These are phyloP conservation scores for Synanceia verrucosa DNA, from an alignment of 2,797 vertebrate species.

Conservation along the genomic window DNA sequence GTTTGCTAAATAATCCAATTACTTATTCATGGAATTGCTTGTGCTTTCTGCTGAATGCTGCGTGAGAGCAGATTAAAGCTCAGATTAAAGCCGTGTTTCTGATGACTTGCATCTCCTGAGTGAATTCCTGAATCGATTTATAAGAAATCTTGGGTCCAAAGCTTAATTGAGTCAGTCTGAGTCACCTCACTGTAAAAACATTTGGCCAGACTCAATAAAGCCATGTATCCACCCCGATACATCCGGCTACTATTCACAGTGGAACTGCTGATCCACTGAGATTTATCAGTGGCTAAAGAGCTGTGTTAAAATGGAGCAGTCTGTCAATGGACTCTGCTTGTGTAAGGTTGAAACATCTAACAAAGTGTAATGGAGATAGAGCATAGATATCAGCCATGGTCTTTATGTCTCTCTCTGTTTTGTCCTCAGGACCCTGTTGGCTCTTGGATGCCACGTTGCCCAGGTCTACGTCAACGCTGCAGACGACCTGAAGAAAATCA, in stretches of 20 bases:
- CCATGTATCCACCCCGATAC: background rate
- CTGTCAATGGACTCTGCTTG: constrained; percentile 5
- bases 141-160: constrained; percentile 28
- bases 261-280: constrained; percentile 9
- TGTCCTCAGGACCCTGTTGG: constrained; percentile 90
- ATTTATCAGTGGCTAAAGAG: constrained; percentile 38
- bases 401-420: background rate
- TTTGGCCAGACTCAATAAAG: constrained; percentile 42
- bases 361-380: constrained; percentile 7
- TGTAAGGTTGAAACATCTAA: background rate
- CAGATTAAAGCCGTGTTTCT: constrained; percentile 57
- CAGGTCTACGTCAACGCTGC: constrained; percentile 91
- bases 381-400: background rate
- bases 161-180: constrained; percentile 56
- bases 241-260: background rate
- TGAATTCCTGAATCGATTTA: constrained; percentile 64
- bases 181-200: constrained; percentile 58
- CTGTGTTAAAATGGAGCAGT: constrained; percentile 9
- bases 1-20: constrained; percentile 35
- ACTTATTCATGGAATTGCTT: constrained; percentile 26
- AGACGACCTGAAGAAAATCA: constrained; percentile 96
- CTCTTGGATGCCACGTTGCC: constrained; percentile 94
- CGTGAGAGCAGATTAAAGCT: constrained; percentile 41
- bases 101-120: constrained; percentile 55
- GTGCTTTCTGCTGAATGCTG: constrained; percentile 24